Evolutionary conservation across 1,140 invertebrate species (phyloP).

Genomic region (Nylanderia fulva): DNA sequence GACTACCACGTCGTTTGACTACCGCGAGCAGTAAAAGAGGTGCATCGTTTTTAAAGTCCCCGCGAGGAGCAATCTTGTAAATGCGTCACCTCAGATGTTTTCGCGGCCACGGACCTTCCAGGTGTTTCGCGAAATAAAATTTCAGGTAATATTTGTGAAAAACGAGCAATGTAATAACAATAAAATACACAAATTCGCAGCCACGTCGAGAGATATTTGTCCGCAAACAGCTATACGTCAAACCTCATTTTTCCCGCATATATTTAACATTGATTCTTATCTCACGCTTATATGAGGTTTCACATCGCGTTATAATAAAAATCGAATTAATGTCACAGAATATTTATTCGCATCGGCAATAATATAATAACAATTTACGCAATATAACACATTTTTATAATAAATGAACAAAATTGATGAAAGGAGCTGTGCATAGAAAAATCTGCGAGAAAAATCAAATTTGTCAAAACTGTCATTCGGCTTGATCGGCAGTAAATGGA

Average conservation of each 20-base stretch:
- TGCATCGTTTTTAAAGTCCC: conserved; percentile 43
- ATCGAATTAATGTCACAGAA: neutral
- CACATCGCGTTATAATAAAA: conserved; percentile 13
- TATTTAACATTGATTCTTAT: conserved; percentile 2
- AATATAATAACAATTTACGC: neutral
- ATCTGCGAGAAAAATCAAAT: neutral
- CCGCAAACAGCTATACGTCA: neutral
- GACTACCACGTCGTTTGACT: conserved; percentile 25
- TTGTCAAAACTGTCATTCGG: neutral
- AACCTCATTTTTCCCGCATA: neutral
- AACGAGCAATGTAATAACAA: neutral
- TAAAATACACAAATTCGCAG: conserved; percentile 14
- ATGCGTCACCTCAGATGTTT: neutral
- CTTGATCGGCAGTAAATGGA: neutral
- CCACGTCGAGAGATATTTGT: conserved; percentile 4
- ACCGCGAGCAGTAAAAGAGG: conserved; percentile 12
- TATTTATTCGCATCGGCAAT: neutral
- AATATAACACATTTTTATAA: neutral
- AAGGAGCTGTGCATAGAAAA: neutral
- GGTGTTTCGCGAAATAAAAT: conserved; percentile 5
- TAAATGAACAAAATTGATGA: neutral
- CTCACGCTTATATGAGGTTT: neutral
- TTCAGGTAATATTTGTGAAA: neutral
- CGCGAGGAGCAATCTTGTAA: neutral
- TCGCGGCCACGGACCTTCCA: conserved; percentile 7